Conservation (phyloP, 2,113 vertebrate genomes). For the Potamarius usumacintae region DNA sequence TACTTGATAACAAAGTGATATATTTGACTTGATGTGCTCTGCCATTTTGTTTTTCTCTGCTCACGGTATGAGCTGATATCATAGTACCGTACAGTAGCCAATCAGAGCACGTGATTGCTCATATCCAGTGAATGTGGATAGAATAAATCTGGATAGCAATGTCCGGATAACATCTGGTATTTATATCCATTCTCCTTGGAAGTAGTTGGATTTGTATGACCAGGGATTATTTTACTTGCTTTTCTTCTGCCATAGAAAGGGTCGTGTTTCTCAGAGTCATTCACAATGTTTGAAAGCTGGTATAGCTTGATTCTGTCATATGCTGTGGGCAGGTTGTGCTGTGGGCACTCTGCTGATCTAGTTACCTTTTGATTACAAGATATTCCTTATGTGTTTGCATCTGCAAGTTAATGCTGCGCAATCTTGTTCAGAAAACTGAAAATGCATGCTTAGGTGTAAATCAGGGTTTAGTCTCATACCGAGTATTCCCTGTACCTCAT, state of each 20-base stretch:
- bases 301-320: not conserved
- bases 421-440: not conserved
- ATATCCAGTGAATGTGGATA: no score
- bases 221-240: not conserved
- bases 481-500: not conserved
- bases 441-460: not conserved
- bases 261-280: not conserved
- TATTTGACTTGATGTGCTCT: no score
- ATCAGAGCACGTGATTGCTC: no score
- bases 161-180: no score
- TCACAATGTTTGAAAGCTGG: not conserved
- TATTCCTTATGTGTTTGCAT: not conserved
- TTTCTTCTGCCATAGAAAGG: not conserved
- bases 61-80: no score
- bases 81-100: no score
- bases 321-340: not conserved
- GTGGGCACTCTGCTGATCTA: not conserved
- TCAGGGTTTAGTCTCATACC: not conserved
- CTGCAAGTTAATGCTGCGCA: not conserved
- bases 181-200: not conserved
- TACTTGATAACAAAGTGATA: no score
- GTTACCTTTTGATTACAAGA: not conserved
- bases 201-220: not conserved
- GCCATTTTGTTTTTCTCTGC: no score
- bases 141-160: not conserved